These are phyloP conservation scores for Philopotamus ludificatus DNA, from an alignment of 1,140 invertebrate genomes.

Conservation along the genomic window DNA sequence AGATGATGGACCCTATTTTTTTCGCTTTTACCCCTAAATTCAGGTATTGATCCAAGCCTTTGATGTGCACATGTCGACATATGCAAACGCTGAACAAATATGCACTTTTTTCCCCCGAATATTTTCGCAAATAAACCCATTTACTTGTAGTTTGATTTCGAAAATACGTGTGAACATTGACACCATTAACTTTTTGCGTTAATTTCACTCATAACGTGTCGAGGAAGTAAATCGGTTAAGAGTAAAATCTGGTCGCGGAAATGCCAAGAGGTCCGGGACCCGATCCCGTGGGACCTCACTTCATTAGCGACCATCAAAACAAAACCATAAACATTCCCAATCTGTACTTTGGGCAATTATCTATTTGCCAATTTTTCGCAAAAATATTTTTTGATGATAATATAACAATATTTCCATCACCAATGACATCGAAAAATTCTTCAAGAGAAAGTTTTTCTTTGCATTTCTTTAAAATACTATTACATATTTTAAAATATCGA, in stretches of 20 bases:
- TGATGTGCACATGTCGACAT: constrained; percentile 25
- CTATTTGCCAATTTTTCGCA: too few species aligned
- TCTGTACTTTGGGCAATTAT: too few species aligned
- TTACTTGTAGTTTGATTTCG: too few species aligned
- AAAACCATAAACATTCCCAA: too few species aligned
- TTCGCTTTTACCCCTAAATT: constrained; percentile 9
- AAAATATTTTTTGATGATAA: too few species aligned
- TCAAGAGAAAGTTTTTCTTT: too few species aligned
- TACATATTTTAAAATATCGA: too few species aligned
- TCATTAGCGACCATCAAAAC: constrained; percentile 31
- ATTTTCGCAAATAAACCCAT: too few species aligned
- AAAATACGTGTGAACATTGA: constrained; percentile 26
- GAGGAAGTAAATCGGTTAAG: constrained; percentile 19
- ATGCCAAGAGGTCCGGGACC: constrained; percentile 20
- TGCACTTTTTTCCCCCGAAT: not conserved
- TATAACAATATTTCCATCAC: too few species aligned
- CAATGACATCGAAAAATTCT: too few species aligned
- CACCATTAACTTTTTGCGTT: constrained; percentile 4
- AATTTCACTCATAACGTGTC: not conserved
- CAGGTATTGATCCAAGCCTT: constrained; percentile 24
- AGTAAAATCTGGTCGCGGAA: constrained; percentile 24
- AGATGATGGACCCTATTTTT: constrained; percentile 24
- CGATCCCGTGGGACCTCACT: constrained; percentile 35
- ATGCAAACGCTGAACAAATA: not conserved
- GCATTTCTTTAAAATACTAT: too few species aligned